Base-by-base conservation (phyloP, 2,888 invertebrate species). In the Clivina fossor region DNA sequence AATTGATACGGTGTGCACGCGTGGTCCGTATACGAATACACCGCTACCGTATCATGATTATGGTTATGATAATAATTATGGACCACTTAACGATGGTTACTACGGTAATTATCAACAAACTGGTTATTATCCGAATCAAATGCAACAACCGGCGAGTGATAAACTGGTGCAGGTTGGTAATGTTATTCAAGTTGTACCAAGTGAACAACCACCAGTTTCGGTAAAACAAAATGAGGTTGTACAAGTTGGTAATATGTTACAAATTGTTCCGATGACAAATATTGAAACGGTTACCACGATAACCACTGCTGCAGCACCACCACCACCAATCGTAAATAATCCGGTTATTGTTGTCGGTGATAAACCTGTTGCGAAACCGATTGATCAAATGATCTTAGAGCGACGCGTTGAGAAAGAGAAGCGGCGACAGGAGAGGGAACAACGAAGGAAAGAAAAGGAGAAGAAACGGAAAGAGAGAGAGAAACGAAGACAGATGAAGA, bases 181-280 rank as follows among this genome's bases (percentile, higher is more conserved):
- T 62, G 77, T 81, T 60, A 68, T 82, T 26, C 80, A 82, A 70
- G 80, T 82, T 4, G 78, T 81, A 3, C 82, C 81, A 2, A 76
- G 73, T 16, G 80, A 80, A 47, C 66, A 73, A 13, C 61, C 60
- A 26, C 50, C 33, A 5, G 30, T 19, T 9, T 38, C 46, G 11
- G 32, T 24, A n/a, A n/a, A n/a, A n/a, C n/a, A n/a, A n/a, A n/a
- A n/a, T n/a, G n/a, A n/a, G n/a, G 66, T 74, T 40, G 66, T 76
- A 11, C 74, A 81, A 75, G 78, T 82, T 16, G 82, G 82, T 5
- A 82, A 82, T 64, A 79, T 82, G 68, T 69, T 82, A 28, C 81
- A 82, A 70, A 81, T 82, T 19, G 78, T 81, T 11, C 82, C 82
- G 4, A 75, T 75, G 11, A 76, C 76, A 28, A 58, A 64, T 4